phyloP scores from a whole-genome alignment of 64 coral and sea anemone genomes.

The Stylophora pistillata region DNA sequence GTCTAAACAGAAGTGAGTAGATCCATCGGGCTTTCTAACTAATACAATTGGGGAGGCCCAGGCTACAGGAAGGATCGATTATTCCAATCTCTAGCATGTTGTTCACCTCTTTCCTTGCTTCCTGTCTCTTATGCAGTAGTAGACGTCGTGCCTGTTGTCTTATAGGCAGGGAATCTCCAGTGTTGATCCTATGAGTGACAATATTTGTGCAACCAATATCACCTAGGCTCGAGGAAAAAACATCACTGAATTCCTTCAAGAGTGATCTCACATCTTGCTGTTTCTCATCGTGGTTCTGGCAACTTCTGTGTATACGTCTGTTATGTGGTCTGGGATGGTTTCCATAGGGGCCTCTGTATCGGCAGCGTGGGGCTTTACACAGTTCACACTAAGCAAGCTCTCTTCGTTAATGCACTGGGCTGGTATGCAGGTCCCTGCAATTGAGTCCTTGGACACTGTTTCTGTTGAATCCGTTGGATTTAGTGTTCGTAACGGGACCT shows the following conservation, averaged over 20 bases:
- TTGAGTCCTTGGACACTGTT: conserved; percentile 16
- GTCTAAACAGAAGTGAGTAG: neutral
- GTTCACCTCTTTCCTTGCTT: neutral
- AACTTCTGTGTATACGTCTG: neutral
- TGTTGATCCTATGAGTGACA: conserved; percentile 20
- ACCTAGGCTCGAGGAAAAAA: neutral
- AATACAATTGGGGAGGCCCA: neutral
- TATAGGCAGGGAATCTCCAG: conserved; percentile 1
- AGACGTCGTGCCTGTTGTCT: conserved; percentile 2
- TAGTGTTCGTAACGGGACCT: neutral
- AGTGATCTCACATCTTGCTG: too few relatives aligned
- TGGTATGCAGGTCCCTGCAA: conserved; percentile 23
- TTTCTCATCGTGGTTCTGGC: neutral
- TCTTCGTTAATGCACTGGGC: neutral
- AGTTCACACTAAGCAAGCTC: neutral
- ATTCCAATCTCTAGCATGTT: neutral
- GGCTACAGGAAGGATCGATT: neutral
- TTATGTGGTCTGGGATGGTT: neutral
- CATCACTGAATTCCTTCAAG: neutral
- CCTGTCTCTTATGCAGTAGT: neutral
- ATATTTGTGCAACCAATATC: neutral
- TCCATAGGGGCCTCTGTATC: neutral
- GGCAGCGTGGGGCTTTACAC: neutral
- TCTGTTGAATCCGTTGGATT: conserved; percentile 19
- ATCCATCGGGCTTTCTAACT: conserved; percentile 15